Conservation (phyloP, 1,140 invertebrate species). For the Meloidogyne floridensis region DNA sequence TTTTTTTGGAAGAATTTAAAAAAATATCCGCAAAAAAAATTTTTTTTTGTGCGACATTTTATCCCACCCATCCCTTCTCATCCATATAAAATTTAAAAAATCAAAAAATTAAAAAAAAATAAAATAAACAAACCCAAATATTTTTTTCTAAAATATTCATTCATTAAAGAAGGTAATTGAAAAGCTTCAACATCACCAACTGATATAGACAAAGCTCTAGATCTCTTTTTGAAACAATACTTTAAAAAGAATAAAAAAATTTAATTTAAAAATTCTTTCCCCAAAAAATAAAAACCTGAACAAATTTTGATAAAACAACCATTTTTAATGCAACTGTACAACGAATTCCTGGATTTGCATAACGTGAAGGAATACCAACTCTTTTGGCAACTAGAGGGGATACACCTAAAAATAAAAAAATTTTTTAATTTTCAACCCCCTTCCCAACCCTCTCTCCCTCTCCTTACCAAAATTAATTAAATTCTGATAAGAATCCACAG, state of each 20-base stretch:
- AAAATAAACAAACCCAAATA: slow-evolving; percentile 11
- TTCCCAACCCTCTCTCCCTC: too few species aligned
- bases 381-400: slow-evolving; percentile 23
- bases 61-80: too few species aligned
- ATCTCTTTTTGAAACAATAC: background rate
- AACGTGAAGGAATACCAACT: slow-evolving; percentile 25
- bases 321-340: slow-evolving; percentile 21
- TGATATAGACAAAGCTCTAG: background rate
- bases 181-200: background rate
- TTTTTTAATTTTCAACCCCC: background rate
- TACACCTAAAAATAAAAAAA: background rate
- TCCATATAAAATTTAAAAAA: too few species aligned
- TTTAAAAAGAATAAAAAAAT: background rate
- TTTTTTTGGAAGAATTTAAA: background rate
- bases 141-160: slow-evolving; percentile 3
- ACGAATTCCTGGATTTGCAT: slow-evolving; percentile 17
- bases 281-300: background rate
- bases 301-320: slow-evolving; percentile 4
- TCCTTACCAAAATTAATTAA: slow-evolving; percentile 14
- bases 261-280: background rate
- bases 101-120: background rate
- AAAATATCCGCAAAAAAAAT: too few species aligned
- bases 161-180: slow-evolving; percentile 8
- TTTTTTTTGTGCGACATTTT: too few species aligned
- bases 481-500: slow-evolving; percentile 3